phyloP scores from a whole-genome alignment of 2,797 vertebrate species.

The Cichlasoma orientale region DNA sequence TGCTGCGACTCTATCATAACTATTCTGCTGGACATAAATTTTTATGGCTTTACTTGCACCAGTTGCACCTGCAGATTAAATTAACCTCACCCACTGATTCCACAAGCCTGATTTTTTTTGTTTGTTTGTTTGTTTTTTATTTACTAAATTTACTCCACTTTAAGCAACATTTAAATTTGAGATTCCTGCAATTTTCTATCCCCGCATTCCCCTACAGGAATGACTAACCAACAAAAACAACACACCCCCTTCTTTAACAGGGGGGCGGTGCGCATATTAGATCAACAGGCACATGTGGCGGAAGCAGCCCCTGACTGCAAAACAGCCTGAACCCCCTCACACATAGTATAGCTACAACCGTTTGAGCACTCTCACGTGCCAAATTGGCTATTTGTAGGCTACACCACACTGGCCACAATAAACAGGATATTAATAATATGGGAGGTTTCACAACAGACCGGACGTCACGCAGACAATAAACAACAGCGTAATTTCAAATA shows the following conservation, averaged over 20 bases:
- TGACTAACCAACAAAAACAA: not conserved
- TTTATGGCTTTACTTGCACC: not conserved
- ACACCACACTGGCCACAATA: not conserved
- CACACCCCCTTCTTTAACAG: not conserved
- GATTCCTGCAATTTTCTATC: not conserved
- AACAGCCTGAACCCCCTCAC: conserved; percentile 7
- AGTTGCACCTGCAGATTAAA: not conserved
- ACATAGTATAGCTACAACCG: not conserved
- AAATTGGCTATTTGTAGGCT: not conserved
- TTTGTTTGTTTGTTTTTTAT: no score
- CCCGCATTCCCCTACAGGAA: not conserved
- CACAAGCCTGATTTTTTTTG: not conserved
- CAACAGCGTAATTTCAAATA: conserved; percentile 2
- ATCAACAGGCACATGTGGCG: conserved; percentile 55
- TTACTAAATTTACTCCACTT: not conserved
- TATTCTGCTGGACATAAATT: not conserved
- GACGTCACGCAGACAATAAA: not conserved
- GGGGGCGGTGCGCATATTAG: conserved; percentile 1
- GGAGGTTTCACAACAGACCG: not conserved
- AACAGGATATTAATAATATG: not conserved
- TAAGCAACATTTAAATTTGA: not conserved
- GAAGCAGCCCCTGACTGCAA: conserved; percentile 27
- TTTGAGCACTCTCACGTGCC: not conserved
- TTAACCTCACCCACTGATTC: not conserved
- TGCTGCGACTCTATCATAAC: not conserved